A percentile compares a stretch with the other conserved stretches of the same genome.
phyloP scores from a whole-genome alignment of 2,113 vertebrate species.

The Chionis minor region DNA sequence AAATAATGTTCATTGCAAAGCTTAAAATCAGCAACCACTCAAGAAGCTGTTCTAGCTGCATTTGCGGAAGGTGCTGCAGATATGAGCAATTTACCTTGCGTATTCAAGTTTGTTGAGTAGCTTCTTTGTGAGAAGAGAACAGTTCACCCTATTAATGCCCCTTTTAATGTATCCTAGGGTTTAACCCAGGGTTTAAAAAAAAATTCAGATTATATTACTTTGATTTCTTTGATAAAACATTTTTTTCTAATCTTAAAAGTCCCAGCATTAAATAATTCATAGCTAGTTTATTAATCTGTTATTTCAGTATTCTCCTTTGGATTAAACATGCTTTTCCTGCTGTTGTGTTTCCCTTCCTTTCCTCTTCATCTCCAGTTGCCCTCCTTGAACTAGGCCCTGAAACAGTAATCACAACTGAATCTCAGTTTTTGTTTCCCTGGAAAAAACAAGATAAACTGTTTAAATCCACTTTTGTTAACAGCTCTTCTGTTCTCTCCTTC shows the following conservation, averaged over 20 bases:
- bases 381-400: not conserved
- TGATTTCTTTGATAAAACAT: not conserved
- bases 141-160: not conserved
- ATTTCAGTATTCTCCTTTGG: not conserved
- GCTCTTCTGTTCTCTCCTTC: not conserved
- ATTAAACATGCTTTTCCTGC: not conserved
- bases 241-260: not conserved
- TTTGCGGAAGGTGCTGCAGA: not conserved
- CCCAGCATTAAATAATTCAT: not conserved
- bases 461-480: not conserved
- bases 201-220: not conserved
- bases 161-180: not conserved
- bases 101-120: not conserved
- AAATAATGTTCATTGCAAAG: not conserved
- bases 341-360: not conserved
- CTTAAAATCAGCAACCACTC: not conserved
- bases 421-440: not conserved
- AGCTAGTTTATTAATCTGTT: not conserved
- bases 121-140: not conserved
- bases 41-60: not conserved
- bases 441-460: not conserved
- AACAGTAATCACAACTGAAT: not conserved
- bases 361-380: not conserved
- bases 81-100: accelerated
- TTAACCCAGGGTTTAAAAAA: not conserved